Evolutionary conservation across 1,140 invertebrate genomes (phyloP), one percentile per base, ranked within the genome.

Genomic region (Atopsyche davidsoni): DNA sequence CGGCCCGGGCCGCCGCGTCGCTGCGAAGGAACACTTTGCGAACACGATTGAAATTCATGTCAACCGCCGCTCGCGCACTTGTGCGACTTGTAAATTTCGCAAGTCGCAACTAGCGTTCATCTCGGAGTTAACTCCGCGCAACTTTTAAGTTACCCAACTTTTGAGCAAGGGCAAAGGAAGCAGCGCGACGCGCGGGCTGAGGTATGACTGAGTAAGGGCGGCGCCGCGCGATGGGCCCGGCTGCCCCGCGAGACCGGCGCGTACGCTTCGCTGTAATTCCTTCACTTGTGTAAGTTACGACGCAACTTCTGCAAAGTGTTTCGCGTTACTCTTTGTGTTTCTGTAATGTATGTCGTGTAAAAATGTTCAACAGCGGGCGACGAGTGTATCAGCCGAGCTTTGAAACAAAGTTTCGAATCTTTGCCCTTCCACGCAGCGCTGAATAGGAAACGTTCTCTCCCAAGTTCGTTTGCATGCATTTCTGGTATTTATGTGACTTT

Each of bases 71-170:
- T 17, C 25, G 35, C 53, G 46, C 25, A 46, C 46, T 41, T 50
- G 53, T 46, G 35, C 24, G 54, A 56, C 54, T 56, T 56, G 54
- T 56, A 56, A 56, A 56, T 56, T 56, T 56, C 23, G 44, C 54
- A 46, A 55, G 53, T 49, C 54, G 45, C 54, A 51, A 51, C 54
- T 56, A 47, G 40, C 54, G 48, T 56, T 56, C 54, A 56, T 56
- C 54, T 56, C 45, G 45, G 49, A 56, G 54, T 56, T 56, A 56
- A 56, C 54, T 56, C 39, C 36, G 46, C 32, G n/a, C 24, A 56
- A 56, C 54, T 56, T 56, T 56, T 56, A 56, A 56, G 54, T 56
- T 56, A 50, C 41, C 54, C 54, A 56, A 56, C 54, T 56, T 56
- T 51, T 56, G 51, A 56, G 54, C 48, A 51, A 51, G 54, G 54